Evolutionary conservation across 2,888 invertebrate genomes (phyloP).

Genomic region (Neocrepidodera transversa): DNA sequence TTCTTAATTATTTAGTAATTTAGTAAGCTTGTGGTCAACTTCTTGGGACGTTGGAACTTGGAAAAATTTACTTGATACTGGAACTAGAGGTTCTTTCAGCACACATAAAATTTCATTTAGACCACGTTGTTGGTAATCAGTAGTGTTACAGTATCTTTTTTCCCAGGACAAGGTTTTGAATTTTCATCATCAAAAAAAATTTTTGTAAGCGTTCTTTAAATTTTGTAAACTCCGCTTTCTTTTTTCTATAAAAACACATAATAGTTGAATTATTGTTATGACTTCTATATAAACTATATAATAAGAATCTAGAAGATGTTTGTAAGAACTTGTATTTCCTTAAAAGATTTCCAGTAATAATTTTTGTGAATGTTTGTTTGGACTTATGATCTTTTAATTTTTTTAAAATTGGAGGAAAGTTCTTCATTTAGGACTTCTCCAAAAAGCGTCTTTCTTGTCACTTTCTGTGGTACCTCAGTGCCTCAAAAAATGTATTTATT

Average conservation of each 20-base stretch:
- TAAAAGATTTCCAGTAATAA: too few species aligned
- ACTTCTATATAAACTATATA: slow-evolving; percentile 2
- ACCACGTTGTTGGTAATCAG: too few species aligned
- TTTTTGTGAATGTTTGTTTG: background rate
- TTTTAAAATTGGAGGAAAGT: slow-evolving; percentile 3
- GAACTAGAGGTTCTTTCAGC: too few species aligned
- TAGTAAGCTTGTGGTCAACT: too few species aligned
- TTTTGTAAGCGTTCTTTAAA: background rate
- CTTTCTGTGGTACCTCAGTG: background rate
- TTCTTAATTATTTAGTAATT: background rate
- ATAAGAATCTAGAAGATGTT: background rate
- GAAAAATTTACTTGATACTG: too few species aligned
- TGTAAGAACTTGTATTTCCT: too few species aligned
- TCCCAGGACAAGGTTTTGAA: background rate
- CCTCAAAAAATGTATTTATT: background rate
- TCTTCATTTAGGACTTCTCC: too few species aligned
- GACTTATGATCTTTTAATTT: background rate
- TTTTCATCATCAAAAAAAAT: background rate
- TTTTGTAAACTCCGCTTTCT: too few species aligned
- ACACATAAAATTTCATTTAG: too few species aligned
- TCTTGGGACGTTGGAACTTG: too few species aligned
- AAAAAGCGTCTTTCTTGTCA: background rate
- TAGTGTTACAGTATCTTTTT: too few species aligned
- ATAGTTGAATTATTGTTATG: background rate
- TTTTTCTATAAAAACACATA: background rate